Percentiles rank a stretch among this genome's conserved stretches.
phyloP scores from a whole-genome alignment of 1,140 invertebrate species.

The Trichoplusia ni region DNA sequence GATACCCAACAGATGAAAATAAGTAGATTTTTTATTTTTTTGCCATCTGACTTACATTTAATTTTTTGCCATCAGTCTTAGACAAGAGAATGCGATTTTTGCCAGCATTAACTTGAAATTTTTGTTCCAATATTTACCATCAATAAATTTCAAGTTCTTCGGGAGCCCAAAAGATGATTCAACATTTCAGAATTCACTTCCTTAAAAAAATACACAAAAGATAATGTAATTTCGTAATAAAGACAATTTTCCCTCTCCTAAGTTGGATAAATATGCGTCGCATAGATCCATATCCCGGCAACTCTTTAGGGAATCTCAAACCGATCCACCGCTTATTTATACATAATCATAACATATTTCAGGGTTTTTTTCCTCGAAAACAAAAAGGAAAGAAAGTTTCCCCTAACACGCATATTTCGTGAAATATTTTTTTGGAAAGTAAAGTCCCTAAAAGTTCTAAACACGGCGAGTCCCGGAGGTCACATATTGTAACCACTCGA shows the following conservation, averaged over 20 bases:
- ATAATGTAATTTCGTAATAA: background rate
- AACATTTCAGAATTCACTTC: slow-evolving; percentile 10
- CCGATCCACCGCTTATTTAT: slow-evolving; percentile 21
- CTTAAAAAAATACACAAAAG: background rate
- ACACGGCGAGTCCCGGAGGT: slow-evolving; percentile 21
- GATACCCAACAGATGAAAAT: no score
- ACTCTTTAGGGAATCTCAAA: slow-evolving; percentile 18
- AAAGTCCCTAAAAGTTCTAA: slow-evolving; percentile 30
- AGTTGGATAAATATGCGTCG: slow-evolving; percentile 11
- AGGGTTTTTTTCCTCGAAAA: background rate
- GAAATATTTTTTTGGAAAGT: slow-evolving; percentile 25
- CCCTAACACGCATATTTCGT: slow-evolving; percentile 26
- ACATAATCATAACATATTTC: slow-evolving; percentile 31
- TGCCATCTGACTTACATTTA: no score
- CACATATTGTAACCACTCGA: slow-evolving; percentile 38
- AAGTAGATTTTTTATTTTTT: no score
- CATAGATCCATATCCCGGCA: background rate
- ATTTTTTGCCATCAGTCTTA: no score
- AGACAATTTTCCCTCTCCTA: slow-evolving; percentile 1
- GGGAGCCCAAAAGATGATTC: slow-evolving; percentile 4
- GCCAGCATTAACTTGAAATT: no score
- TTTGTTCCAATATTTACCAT: no score
- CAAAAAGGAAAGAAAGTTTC: slow-evolving; percentile 19
- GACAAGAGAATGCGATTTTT: no score
- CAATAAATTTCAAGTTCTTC: no score